Base-by-base conservation (phyloP, 2,888 invertebrate species). In the Stegophylla sp. region DNA sequence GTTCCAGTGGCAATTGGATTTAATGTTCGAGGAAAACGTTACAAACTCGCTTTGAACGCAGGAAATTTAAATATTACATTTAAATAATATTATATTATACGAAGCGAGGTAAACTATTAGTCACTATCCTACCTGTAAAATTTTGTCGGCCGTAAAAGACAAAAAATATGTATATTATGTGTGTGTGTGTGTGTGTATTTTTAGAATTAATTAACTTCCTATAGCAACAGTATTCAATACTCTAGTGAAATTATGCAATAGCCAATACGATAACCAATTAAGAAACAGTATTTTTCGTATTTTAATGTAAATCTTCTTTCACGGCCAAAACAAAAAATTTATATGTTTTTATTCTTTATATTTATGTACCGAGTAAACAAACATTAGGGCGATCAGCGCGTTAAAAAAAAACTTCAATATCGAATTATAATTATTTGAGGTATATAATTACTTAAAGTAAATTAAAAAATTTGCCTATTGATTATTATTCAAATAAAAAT, bases 1-100 rank as follows among this genome's bases (percentile, higher is more conserved):
- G 34, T 34, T 71, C 34, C 73, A 48, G 73, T 73, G 59, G 73
- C 73, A 73, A 43, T 73, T 28, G 73, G 45, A 45, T 61, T 72
- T 72, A 53, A 72, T 56, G 41, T 72, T 12, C 41, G 23, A 15
- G 34, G 73, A 26, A 45, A 61, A 61, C 28, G n/a, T n/a, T 20
- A 43, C 23, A 15, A 26, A 59, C 43, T 61, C 5, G 73, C 45
- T 61, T 61, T 61, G 26, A 28, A 61, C 26, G 28, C 45, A 45
- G 5, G 9, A 73, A 61, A 45, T 73, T 73, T 13, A 45, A 61
- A 73, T n/a, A n/a, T 73, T 26, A 26, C 9, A 28, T 20, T 56
- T 23, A 56, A 56, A n/a, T n/a, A n/a, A n/a, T n/a, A n/a, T n/a
- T n/a, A n/a, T n/a, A n/a, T n/a, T 43, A 23, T 41, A 45, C 45